These are phyloP conservation scores for Danio tinwini DNA, from an alignment of 2,797 vertebrate species.

Conservation along the genomic window DNA sequence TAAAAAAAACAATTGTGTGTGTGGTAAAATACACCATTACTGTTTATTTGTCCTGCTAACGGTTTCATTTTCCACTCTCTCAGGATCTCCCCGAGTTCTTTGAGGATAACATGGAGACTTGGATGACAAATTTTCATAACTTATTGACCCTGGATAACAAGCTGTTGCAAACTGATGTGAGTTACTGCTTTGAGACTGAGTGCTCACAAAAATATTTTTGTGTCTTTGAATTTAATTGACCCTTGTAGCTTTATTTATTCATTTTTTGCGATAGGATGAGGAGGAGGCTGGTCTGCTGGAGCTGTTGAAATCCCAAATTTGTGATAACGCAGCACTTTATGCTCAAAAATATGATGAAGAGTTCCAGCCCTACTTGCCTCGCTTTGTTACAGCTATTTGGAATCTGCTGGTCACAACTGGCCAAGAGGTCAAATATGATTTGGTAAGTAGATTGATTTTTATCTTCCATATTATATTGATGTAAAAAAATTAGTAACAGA, in stretches of 20 bases:
- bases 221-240: neutral
- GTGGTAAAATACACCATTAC: no score
- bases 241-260: neutral
- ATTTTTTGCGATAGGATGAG: slow-evolving; percentile 89
- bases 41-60: neutral
- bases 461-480: neutral
- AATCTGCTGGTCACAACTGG: slow-evolving; percentile 97
- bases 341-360: slow-evolving; percentile 99
- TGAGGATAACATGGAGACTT: slow-evolving; percentile 99
- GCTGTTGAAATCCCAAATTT: slow-evolving; percentile 97
- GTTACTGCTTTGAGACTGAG: slow-evolving; percentile 62
- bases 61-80: slow-evolving; percentile 2
- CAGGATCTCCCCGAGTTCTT: slow-evolving; percentile 99
- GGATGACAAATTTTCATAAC: slow-evolving; percentile 98
- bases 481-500: no score
- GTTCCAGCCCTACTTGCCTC: slow-evolving; percentile 94
- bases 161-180: slow-evolving; percentile 95
- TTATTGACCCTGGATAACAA: slow-evolving; percentile 97
- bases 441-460: slow-evolving; percentile 81
- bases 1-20: no score
- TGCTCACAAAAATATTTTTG: neutral
- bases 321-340: slow-evolving; percentile 97
- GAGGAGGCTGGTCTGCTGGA: slow-evolving; percentile 97
- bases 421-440: slow-evolving; percentile 97
- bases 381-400: slow-evolving; percentile 98